phyloP scores from a whole-genome alignment of 2,797 vertebrate species.

The Bucorvus abyssinicus region DNA sequence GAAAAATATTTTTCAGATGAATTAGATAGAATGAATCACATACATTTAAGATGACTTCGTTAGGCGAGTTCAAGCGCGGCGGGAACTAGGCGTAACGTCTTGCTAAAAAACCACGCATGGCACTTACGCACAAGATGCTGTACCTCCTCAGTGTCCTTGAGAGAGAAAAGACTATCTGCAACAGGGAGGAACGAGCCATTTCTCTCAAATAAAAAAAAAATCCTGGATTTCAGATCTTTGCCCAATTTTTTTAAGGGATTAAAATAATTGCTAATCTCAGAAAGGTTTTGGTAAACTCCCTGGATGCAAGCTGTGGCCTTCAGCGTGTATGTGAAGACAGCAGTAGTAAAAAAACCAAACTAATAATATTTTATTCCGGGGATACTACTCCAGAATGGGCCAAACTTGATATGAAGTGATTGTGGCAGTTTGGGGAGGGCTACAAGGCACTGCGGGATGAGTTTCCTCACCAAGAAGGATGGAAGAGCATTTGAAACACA shows the following conservation, averaged over 20 bases:
- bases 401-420: background rate
- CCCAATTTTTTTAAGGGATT: background rate
- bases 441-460: no score
- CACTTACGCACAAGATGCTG: rapidly evolving
- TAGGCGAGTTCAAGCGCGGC: background rate
- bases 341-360: background rate
- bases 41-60: background rate
- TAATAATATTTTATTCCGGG: background rate
- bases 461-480: background rate
- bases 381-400: background rate
- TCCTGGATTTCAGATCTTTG: background rate
- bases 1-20: background rate
- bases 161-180: background rate
- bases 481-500: background rate
- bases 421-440: background rate
- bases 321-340: background rate
- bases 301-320: background rate
- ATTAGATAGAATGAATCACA: background rate
- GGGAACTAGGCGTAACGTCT: background rate
- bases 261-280: background rate
- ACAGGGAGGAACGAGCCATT: background rate
- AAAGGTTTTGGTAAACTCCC: background rate
- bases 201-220: background rate
- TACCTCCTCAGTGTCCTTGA: background rate
- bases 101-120: rapidly evolving